Percentiles rank a stretch among this genome's conserved stretches.
Conservation (phyloP, 2,888 invertebrate species). For the Gastracanthus pulcherrimus region DNA sequence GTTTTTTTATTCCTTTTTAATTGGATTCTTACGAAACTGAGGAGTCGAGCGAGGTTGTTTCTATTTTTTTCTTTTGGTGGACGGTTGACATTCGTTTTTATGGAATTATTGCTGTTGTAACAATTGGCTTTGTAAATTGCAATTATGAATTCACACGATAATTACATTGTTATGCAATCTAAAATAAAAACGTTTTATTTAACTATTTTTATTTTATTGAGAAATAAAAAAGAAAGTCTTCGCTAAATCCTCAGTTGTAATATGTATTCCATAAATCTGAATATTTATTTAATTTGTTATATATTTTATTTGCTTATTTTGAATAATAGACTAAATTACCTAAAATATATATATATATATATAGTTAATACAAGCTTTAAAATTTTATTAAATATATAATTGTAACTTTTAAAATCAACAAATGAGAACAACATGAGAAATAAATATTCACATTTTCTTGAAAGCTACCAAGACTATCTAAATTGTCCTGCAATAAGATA, state of each 20-base stretch:
- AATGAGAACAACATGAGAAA: conserved; percentile 25
- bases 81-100: not conserved
- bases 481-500: conserved; percentile 45
- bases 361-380: no score
- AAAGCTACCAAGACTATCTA: conserved; percentile 30
- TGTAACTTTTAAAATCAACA: no score
- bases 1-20: not conserved
- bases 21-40: conserved; percentile 16
- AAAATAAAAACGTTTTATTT: no score
- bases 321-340: not conserved
- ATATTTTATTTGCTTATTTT: not conserved
- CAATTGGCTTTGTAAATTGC: no score
- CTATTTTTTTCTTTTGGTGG: not conserved
- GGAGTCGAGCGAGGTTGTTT: conserved; percentile 21
- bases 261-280: not conserved
- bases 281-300: not conserved
- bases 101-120: not conserved
- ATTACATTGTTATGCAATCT: no score
- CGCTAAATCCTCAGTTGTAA: conserved; percentile 31
- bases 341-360: not conserved
- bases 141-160: no score
- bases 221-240: not conserved
- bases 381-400: no score
- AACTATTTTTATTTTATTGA: not conserved
- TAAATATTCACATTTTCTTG: conserved; percentile 24